phyloP scores from a whole-genome alignment of 1,140 invertebrate species.

The Ylistrum balloti region DNA sequence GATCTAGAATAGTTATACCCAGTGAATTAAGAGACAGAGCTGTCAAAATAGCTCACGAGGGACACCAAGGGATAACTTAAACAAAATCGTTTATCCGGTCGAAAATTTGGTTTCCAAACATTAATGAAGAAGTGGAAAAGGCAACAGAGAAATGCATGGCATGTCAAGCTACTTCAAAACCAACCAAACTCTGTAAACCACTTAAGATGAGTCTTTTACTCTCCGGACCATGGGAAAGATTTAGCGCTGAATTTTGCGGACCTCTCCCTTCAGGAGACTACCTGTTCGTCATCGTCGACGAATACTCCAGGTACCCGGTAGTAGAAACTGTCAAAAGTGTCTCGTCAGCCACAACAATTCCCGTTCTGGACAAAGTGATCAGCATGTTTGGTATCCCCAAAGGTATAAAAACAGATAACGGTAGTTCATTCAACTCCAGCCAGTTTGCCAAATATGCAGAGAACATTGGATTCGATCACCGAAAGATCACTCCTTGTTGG shows the following conservation, averaged over 20 bases:
- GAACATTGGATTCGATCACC: no score
- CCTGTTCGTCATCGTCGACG: constrained; percentile 72
- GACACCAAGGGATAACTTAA: constrained; percentile 41
- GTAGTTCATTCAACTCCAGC: constrained; percentile 58
- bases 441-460: constrained; percentile 30
- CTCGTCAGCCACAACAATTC: constrained; percentile 51
- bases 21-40: neutral
- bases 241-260: constrained; percentile 74
- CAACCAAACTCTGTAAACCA: constrained; percentile 55
- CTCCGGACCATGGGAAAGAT: constrained; percentile 65
- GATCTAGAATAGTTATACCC: constrained; percentile 6
- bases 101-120: constrained; percentile 44
- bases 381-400: constrained; percentile 56
- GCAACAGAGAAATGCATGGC: constrained; percentile 44
- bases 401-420: constrained; percentile 66
- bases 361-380: constrained; percentile 52
- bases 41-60: constrained; percentile 40
- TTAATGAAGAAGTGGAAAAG: constrained; percentile 50
- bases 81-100: constrained; percentile 42
- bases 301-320: constrained; percentile 72
- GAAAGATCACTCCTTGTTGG: no score
- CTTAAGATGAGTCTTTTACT: constrained; percentile 64
- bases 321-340: constrained; percentile 61
- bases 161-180: constrained; percentile 52
- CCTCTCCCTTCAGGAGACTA: constrained; percentile 68